phyloP scores from a whole-genome alignment of 2,113 vertebrate genomes.

The Perca flavescens region DNA sequence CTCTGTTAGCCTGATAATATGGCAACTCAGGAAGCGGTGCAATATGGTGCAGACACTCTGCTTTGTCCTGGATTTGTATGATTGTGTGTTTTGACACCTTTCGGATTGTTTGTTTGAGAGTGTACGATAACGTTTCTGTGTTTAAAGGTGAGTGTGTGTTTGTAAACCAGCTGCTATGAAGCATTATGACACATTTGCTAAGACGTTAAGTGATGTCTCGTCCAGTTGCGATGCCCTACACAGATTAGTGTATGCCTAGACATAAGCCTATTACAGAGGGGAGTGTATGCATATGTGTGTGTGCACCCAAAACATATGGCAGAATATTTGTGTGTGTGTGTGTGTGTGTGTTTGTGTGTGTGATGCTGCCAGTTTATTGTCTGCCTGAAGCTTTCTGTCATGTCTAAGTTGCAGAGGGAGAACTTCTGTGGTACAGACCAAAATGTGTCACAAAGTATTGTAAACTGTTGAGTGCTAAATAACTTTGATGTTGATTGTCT shows the following conservation, averaged over 20 bases:
- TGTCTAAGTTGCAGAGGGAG: not conserved
- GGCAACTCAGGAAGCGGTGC: slow-evolving; percentile 5
- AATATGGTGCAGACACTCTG: not conserved
- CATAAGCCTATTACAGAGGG: slow-evolving; percentile 78
- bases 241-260: slow-evolving; percentile 76
- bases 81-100: slow-evolving; percentile 8
- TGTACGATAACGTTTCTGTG: not conserved
- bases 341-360: slow-evolving; percentile 31
- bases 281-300: slow-evolving; percentile 25
- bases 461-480: not conserved
- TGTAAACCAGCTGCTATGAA: slow-evolving; percentile 27
- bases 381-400: slow-evolving; percentile 14
- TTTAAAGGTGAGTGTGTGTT: slow-evolving; percentile 31
- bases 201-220: slow-evolving; percentile 69
- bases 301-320: slow-evolving; percentile 69
- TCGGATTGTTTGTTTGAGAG: not conserved
- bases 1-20: not conserved
- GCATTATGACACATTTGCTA: slow-evolving; percentile 68
- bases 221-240: slow-evolving; percentile 56
- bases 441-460: not conserved
- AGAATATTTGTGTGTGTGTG: slow-evolving; percentile 53
- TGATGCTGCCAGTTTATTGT: slow-evolving; percentile 20
- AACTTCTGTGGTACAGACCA: not conserved
- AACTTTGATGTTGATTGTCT: not conserved
- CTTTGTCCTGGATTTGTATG: not conserved